phyloP scores from a whole-genome alignment of 1,140 invertebrate species.

The Apis florea region DNA sequence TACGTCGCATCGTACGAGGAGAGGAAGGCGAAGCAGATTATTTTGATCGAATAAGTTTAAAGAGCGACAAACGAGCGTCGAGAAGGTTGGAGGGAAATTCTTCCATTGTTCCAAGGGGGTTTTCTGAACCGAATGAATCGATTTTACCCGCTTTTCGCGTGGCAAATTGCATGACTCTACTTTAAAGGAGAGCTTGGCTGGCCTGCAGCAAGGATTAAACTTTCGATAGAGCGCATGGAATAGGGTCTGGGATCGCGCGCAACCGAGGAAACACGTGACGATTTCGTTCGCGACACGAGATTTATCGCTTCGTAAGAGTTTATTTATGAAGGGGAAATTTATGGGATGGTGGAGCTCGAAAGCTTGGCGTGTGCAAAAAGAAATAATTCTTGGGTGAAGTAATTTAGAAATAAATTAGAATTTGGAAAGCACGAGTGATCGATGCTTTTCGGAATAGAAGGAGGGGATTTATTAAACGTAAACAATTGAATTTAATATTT shows the following conservation, averaged over 20 bases:
- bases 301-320: too few relatives aligned
- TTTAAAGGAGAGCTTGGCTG: background rate
- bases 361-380: background rate
- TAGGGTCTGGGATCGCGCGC: background rate
- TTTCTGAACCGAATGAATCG: conserved; percentile 7
- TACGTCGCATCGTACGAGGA: background rate
- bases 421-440: background rate
- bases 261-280: background rate
- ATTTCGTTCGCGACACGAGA: background rate
- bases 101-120: conserved; percentile 1
- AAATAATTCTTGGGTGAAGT: background rate
- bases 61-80: background rate
- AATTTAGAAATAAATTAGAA: background rate
- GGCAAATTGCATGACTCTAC: conserved; percentile 3
- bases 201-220: background rate
- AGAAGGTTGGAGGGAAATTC: conserved; percentile 14
- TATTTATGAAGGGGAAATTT: background rate
- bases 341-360: background rate
- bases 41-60: conserved; percentile 4
- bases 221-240: background rate
- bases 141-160: conserved; percentile 13
- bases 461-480: too few relatives aligned
- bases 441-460: too few relatives aligned
- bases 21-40: background rate
- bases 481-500: too few relatives aligned